Conservation (phyloP, 2,797 vertebrate genomes). For the Nyctibius grandis region DNA sequence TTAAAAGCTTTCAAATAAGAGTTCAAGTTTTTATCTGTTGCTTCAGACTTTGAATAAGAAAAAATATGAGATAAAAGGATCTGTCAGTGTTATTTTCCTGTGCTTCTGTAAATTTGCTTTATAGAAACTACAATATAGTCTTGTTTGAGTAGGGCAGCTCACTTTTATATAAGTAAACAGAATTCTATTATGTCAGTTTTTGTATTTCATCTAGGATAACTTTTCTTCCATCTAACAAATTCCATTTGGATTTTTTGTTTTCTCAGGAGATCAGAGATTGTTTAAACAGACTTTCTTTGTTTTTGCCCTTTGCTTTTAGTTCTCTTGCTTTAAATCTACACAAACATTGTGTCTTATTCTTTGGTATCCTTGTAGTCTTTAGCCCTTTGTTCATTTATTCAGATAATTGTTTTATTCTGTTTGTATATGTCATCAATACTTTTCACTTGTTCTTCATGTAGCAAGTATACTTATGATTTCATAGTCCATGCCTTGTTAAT, state of each 20-base stretch:
- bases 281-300: neutral
- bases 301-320: neutral
- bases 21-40: neutral
- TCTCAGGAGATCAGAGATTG: neutral
- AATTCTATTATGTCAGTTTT: neutral
- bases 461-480: neutral
- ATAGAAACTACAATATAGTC: neutral
- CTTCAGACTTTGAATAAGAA: neutral
- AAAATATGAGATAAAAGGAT: neutral
- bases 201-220: neutral
- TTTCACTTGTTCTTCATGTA: neutral
- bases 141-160: neutral
- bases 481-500: neutral
- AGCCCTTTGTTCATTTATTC: neutral
- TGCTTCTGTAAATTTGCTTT: neutral
- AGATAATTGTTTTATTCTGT: neutral
- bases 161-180: neutral
- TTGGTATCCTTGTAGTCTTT: neutral
- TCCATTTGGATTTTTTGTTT: neutral
- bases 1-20: neutral
- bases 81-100: neutral
- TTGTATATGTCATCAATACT: neutral
- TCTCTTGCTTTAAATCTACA: neutral
- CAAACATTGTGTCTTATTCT: neutral
- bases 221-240: neutral